Base-by-base conservation (phyloP, 2,888 invertebrate species). In the Phalera bucephala region DNA sequence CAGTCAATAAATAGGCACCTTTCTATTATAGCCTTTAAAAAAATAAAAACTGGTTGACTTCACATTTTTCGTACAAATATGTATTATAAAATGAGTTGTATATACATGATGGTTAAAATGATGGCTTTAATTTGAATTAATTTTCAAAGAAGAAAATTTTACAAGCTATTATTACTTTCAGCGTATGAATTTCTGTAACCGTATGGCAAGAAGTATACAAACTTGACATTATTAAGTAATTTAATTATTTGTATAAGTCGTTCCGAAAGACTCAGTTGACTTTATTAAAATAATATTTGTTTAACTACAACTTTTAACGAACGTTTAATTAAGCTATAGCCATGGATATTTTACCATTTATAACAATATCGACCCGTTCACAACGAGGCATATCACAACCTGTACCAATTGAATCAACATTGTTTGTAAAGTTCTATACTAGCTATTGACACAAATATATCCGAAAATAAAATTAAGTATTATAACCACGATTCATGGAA, bases 331-430 rank as follows among this genome's bases (percentile, higher is more conserved):
- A 87, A 84, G 87, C 85, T 87, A 85, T 85, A 87, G 87, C 83
- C 82, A 74, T 84, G 87, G 88, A 80, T 84, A 83, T 83, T 79
- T 86, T 78, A 86, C 80, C 83, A 86, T 86, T 85, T 84, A 88
- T 86, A 89, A 89, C 89, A 88, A 88, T 86, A 87, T 87, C 85
- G 85, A 84, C 88, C 80, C 89, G 89, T 88, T 89, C 80, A 81
- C 82, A 89, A 89, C 89, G 87, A 85, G 88, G 85, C 82, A 74
- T 87, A 86, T 89, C 89, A 89, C 89, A 89, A 89, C 89, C 89
- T 85, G 88, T 87, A 86, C 85, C 83, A 89, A 88, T 89, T 89
- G 88, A 88, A 88, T 85, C 82, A 88, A 87, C 87, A 86, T 88
- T 84, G 87, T 88, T 88, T 88, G 88, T 89, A 88, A 88, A 89